Evolutionary conservation across 2,113 vertebrate genomes (phyloP), one percentile per base, ranked within the genome.

Genomic region (Oceanodroma tethys): DNA sequence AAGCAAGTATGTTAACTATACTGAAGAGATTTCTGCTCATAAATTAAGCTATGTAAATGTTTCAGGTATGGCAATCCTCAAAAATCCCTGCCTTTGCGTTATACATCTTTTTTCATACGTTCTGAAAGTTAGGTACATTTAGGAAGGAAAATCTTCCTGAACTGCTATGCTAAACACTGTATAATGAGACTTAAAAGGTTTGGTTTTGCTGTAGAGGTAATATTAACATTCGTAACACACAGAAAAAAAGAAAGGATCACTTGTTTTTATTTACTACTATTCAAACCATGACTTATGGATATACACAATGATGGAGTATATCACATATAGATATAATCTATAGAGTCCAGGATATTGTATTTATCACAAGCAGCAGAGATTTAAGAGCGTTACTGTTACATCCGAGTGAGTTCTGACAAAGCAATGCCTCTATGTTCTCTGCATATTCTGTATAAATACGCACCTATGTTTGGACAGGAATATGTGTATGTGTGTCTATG

Each of bases 121-220:
- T 45, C 45, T 52, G 32, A 70, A 88, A 55, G 17, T 67, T 79
- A 43, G 4, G 4, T 42, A 38, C 9, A 22, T 78, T 86, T 70
- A 60, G 21, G 27, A 86, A 70, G 13, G 14, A 60, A 79, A 58
- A 2, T 36, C 36, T 52, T 70, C 45, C 50, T 86, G 40, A 84
- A 60, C 16, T 71, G 43, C 18, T 68, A 5, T 14, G 7, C 23
- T 73, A 27, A 85, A n/a, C 7, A 40, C 11, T 0, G 0, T 21
- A 30, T 36, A 62, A 74, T 36, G 32, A 91, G 14, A 86, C 10
- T 8, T 40, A 55, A 56, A 78, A 45, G 2, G 14, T 11, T 72
- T n/a, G 13, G 8, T 21, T 94, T 91, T 94, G 10, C 20, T 6
- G 1, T 48, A 79, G 56, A 81, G 9, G 10, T 67, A 84, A 71